Evolutionary conservation across 2,113 vertebrate genomes (phyloP).

Genomic region (Conger conger): DNA sequence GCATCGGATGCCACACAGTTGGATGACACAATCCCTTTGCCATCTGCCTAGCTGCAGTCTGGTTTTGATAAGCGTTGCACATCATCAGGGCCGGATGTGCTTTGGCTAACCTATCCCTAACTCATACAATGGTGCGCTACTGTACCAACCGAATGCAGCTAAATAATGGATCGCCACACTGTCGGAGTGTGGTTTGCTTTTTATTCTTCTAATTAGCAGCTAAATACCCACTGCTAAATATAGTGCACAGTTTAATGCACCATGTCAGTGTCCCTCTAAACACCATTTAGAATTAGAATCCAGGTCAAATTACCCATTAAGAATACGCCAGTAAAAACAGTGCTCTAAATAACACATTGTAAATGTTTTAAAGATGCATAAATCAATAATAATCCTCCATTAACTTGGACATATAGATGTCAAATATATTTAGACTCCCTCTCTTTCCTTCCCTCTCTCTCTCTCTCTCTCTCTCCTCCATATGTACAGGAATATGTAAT

Average conservation of each 20-base stretch:
- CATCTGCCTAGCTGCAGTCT: slow-evolving; percentile 29
- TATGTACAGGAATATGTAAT: slow-evolving; percentile 2
- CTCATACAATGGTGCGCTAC: neutral
- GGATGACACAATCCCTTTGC: slow-evolving; percentile 37
- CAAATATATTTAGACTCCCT: neutral
- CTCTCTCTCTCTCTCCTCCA: neutral
- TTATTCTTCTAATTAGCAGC: slow-evolving; percentile 2
- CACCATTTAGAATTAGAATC: slow-evolving; percentile 1
- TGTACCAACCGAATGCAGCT: neutral
- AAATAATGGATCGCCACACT: neutral
- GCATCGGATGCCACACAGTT: slow-evolving; percentile 31
- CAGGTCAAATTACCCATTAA: neutral
- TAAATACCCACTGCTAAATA: slow-evolving; percentile 3
- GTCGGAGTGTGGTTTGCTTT: neutral
- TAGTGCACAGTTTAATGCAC: neutral
- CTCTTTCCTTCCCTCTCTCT: neutral
- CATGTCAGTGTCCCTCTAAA: neutral
- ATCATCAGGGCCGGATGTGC: slow-evolving; percentile 35
- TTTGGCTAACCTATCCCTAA: neutral
- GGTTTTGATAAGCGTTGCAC: slow-evolving; percentile 37
- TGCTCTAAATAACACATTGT: neutral
- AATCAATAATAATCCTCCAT: neutral
- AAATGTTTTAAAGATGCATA: neutral
- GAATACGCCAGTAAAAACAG: neutral
- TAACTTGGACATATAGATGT: neutral